These are phyloP conservation scores for Leptinotarsa tumamoca DNA, from an alignment of 2,888 invertebrate genomes.

Conservation along the genomic window DNA sequence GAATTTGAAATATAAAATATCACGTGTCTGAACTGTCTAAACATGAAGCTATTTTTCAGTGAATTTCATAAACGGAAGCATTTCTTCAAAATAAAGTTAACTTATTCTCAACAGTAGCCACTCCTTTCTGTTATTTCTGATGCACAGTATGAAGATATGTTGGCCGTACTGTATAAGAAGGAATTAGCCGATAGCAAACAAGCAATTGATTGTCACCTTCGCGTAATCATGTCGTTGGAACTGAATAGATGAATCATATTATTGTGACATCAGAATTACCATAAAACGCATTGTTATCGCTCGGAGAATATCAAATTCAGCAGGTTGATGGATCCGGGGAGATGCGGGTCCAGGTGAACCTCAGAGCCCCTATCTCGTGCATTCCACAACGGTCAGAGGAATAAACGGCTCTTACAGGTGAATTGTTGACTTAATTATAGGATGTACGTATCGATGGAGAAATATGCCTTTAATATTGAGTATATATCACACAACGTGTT, in stretches of 20 bases:
- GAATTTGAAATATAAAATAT: too few species aligned
- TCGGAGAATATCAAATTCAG: slow-evolving; percentile 24
- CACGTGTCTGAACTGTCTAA: too few species aligned
- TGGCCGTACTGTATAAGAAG: too few species aligned
- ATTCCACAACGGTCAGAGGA: slow-evolving; percentile 25
- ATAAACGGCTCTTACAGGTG: slow-evolving; percentile 26
- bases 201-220: not conserved
- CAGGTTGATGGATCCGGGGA: slow-evolving; percentile 39
- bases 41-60: too few species aligned
- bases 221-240: not conserved
- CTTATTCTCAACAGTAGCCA: too few species aligned
- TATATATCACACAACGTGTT: not conserved
- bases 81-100: too few species aligned
- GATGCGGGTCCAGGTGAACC: slow-evolving; percentile 54
- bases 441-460: not conserved
- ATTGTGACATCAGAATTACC: slow-evolving; percentile 8
- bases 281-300: slow-evolving; percentile 15
- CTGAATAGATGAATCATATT: slow-evolving; percentile 1
- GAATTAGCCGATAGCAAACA: too few species aligned
- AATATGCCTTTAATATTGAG: not conserved
- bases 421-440: not conserved
- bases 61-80: too few species aligned
- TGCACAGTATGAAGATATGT: too few species aligned
- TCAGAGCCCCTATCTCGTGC: slow-evolving; percentile 35
- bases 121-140: too few species aligned